phyloP scores from a whole-genome alignment of 2,888 invertebrate species.

The Pecten maximus region DNA sequence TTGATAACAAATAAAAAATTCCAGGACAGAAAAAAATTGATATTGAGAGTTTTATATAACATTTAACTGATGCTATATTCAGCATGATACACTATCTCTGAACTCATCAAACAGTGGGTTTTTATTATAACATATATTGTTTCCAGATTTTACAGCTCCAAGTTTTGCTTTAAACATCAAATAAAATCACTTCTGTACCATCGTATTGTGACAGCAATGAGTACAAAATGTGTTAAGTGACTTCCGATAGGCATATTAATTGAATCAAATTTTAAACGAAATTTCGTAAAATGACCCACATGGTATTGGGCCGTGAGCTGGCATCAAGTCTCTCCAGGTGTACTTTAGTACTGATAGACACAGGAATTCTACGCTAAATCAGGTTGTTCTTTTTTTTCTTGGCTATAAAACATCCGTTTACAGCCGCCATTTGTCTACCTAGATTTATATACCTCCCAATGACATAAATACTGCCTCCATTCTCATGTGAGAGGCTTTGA shows the following conservation, averaged over 20 bases:
- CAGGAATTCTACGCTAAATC: background rate
- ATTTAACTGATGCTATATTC: no score
- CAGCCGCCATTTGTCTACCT: background rate
- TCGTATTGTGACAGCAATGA: background rate
- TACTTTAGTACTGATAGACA: background rate
- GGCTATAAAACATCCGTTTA: background rate
- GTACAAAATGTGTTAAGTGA: background rate
- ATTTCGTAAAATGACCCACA: background rate
- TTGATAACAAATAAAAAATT: background rate
- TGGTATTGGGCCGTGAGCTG: background rate
- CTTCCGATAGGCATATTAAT: background rate
- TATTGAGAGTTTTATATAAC: no score
- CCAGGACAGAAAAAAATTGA: background rate
- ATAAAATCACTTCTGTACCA: background rate
- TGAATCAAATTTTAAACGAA: background rate
- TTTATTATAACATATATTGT: background rate
- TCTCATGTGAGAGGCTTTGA: background rate
- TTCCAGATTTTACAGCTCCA: background rate
- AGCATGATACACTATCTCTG: no score
- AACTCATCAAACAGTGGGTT: background rate
- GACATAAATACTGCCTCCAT: background rate
- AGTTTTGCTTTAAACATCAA: background rate
- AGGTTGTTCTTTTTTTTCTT: background rate
- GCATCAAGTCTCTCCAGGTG: background rate
- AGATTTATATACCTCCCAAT: background rate